Evolutionary conservation across 2,113 vertebrate genomes (phyloP), one percentile per base, ranked within the genome.

Genomic region (Oceanites oceanicus): DNA sequence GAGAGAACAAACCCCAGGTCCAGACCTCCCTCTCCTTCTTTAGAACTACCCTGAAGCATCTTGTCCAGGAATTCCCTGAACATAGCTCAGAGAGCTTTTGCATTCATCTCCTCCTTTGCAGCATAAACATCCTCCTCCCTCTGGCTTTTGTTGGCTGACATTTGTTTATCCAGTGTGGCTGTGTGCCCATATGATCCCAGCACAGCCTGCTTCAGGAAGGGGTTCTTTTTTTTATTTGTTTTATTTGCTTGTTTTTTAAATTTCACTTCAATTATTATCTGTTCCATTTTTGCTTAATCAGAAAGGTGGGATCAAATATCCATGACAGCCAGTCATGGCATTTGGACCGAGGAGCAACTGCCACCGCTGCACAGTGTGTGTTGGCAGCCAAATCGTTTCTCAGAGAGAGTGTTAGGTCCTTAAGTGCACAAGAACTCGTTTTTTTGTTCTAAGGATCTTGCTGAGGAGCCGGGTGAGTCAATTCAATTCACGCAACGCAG

Each of bases 401-500:
- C 13, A 0, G 71, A 22, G 71, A 32, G 21, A 34, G 12, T 4
- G 1, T 53, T 53, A 68, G 47, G 36, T 59, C 72, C 50, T 56
- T 50, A 7, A 19, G 88, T 6, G 21, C 59, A 4, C 21, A 15
- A 21, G 49, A n/a, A 7, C 22, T 6, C 2, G 1, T 21, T 6
- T 36, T 13, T 88, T 68, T 72, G 26, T 32, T 30, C 65, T 40
- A 2, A 29, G 79, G 56, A 25, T 47, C 38, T 29, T 34, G 32
- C 81, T 15, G 36, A 52, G 85, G 78, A 90, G 38, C 65, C 0
- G 0, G 2, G 10, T 15, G 67, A 58, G 5, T 50, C 6, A 0
- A 0, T 58, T 61, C 50, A 18, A 1, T 17, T 25, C 3, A 0
- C n/a, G 44, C 50, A 32, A 0, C 13, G 2, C 76, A 16, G 15